Evolutionary conservation across 1,140 invertebrate species (phyloP).

Genomic region (Lucilia cuprina): DNA sequence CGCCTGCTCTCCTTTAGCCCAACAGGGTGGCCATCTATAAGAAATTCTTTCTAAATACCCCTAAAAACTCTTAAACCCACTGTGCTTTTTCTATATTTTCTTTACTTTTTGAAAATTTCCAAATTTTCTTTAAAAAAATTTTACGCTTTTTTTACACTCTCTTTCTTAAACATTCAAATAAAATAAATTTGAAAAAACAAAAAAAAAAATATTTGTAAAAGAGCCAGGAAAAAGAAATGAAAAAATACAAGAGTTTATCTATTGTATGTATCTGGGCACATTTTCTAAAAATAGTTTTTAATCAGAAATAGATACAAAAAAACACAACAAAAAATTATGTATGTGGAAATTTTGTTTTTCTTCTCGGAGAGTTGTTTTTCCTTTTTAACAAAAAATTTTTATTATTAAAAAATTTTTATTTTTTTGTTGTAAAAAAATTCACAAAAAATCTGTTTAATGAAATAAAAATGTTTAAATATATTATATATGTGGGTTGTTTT

Average conservation of each 20-base stretch:
- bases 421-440: not conserved
- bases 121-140: conserved; percentile 9
- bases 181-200: not conserved
- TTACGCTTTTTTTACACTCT: not conserved
- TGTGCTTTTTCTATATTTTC: not conserved
- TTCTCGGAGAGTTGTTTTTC: conserved; percentile 13
- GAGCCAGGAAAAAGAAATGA: not conserved
- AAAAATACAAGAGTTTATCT: not conserved
- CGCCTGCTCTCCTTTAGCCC: not conserved
- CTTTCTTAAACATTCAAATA: not conserved
- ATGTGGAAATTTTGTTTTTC: conserved; percentile 24
- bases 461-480: not conserved
- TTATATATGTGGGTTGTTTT: conserved; percentile 16
- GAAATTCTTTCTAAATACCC: not conserved
- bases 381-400: not conserved
- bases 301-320: conserved; percentile 40
- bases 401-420: not conserved
- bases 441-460: not conserved
- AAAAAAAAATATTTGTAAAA: too few relatives aligned
- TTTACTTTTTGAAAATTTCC: not conserved
- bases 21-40: not conserved
- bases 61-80: not conserved
- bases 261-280: conserved; percentile 40
- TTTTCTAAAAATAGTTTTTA: conserved; percentile 38
- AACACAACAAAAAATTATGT: not conserved